These are phyloP conservation scores for Microcebus jonahi DNA, from an alignment of 2,113 vertebrate species.

Conservation along the genomic window DNA sequence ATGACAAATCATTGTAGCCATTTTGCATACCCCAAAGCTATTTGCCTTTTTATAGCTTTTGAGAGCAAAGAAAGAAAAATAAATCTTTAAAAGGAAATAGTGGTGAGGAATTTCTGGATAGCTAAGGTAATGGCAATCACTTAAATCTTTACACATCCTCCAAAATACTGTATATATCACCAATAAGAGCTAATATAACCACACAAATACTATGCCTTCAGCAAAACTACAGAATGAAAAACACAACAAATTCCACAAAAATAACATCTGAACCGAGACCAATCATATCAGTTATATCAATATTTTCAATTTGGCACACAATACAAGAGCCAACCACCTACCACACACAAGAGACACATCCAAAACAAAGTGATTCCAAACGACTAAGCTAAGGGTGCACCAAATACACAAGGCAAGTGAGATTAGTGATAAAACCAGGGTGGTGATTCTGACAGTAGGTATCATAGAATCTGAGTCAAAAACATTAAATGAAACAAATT, in stretches of 20 bases:
- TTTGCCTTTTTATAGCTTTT: neutral
- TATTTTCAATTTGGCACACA: neutral
- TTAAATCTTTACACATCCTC: neutral
- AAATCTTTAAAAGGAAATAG: neutral
- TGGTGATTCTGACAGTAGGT: neutral
- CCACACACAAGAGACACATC: neutral
- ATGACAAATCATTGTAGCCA: neutral
- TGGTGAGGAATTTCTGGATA: neutral
- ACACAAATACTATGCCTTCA: neutral
- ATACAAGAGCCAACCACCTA: neutral
- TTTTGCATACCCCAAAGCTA: neutral
- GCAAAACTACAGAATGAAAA: neutral
- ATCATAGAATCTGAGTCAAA: neutral
- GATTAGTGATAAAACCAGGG: neutral
- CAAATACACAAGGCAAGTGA: neutral
- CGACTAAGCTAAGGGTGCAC: accelerated
- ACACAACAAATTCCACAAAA: neutral
- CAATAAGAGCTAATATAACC: neutral
- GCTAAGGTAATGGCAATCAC: too few relatives aligned
- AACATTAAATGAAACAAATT: neutral
- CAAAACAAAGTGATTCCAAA: neutral
- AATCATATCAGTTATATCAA: neutral
- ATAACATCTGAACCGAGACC: neutral
- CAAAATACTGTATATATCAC: accelerated
- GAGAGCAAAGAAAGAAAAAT: neutral